Evolutionary conservation across 2,797 vertebrate species (phyloP).

Genomic region (Mus spretus): DNA sequence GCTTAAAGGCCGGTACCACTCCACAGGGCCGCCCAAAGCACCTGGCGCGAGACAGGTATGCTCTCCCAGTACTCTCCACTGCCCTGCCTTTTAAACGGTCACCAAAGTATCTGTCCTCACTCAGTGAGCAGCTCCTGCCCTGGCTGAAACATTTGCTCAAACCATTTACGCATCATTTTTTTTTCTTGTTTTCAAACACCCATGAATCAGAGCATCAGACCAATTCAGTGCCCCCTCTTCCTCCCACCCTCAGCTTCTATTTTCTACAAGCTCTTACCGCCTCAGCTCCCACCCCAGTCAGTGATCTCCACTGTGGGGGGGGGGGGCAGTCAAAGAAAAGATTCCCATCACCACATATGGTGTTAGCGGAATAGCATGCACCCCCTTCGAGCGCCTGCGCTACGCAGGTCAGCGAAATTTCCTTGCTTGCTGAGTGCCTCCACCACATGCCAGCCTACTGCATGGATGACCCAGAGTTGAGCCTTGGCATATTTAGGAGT

Average conservation of each 20-base stretch:
- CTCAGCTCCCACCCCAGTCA: conserved; percentile 17
- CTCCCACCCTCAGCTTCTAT: conserved; percentile 62
- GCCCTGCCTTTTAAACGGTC: conserved; percentile 57
- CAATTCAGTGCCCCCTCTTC: conserved; percentile 25
- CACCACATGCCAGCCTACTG: rapidly evolving
- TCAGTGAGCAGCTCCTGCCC: conserved; percentile 78
- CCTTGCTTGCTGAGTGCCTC: rapidly evolving
- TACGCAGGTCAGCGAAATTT: background rate
- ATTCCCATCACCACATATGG: background rate
- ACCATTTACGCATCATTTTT: conserved; percentile 72
- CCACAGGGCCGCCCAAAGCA: background rate
- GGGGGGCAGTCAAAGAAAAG: conserved; percentile 63
- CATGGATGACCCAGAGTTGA: rapidly evolving
- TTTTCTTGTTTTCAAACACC: conserved; percentile 82
- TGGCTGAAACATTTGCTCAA: conserved; percentile 74
- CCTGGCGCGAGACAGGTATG: background rate
- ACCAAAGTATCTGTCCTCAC: conserved; percentile 62
- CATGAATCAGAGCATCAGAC: conserved; percentile 48
- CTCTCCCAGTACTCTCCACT: background rate
- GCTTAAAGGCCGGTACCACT: background rate
- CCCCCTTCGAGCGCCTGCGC: background rate
- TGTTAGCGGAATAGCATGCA: background rate
- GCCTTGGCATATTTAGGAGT: background rate
- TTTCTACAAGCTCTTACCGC: conserved; percentile 60
- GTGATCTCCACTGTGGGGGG: conserved; percentile 52